Evolutionary conservation across 2,113 vertebrate genomes (phyloP), one percentile per base, ranked within the genome.

Genomic region (Lampris megalopsis): DNA sequence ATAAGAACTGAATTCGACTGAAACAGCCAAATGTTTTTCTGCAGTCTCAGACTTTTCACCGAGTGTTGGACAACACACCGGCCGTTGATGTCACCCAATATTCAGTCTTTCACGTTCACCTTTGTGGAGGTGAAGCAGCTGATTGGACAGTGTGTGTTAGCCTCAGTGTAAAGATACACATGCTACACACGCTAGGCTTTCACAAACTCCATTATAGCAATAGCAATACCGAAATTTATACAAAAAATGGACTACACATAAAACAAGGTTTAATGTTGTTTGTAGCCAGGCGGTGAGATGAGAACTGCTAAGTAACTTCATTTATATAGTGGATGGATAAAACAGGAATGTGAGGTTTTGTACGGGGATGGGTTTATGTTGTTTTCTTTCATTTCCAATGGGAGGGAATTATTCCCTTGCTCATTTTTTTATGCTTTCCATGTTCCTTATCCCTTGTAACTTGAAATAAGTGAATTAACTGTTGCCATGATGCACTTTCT

Each of bases 221-320:
- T 36, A 67, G 36, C 9, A 3, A 7, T 63, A 47, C 6, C 59
- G 37, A 53, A 42, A 45, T 13, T 63, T 72, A 56, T 43, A 40
- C 6, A 9, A 68, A 61, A 45, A 59, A 75, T 13, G 24, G 68
- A 71, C 64, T 43, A 64, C 1, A 54, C 45, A 36, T 24, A 54
- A n/a, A 60, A 1, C 41, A 10, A 10, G 11, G 37, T 11, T 54
- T 35, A 47, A 62, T 67, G 67, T 35, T 11, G 10, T 54, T 37
- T 65, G 47, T 68, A 13, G 64, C 71, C 40, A 68, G 73, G 58
- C 67, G 78, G 82, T 68, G 82, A 86, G 71, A 59, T 80, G 37
- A 45, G 40, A 80, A 43, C 73, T 2, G 54, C 42, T 49, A 58
- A 2, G 10, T 81, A 56, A 65, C 79, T 83, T 24, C 24, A 75